Evolutionary conservation across 2,888 invertebrate genomes (phyloP), one percentile per base, ranked within the genome.

Genomic region (Stegophylla sp.): DNA sequence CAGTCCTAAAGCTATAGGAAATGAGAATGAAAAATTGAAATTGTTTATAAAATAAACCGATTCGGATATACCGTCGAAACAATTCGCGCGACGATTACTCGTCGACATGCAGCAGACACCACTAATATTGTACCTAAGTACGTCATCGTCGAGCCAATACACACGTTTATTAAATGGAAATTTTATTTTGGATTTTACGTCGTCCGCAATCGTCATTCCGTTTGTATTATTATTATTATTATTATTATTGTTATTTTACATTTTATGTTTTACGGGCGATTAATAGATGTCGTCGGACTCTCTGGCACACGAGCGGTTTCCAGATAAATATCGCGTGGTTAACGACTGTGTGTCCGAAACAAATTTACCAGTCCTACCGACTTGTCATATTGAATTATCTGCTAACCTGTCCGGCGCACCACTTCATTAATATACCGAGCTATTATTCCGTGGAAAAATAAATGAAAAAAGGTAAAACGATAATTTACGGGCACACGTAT

Each of bases 331-430:
- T 79, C 79, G 69, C 67, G 48, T 59, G 48, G 79, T 79, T 79
- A 79, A 79, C 61, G 69, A 77, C 67, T 77, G 43, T 67, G 67
- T 67, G 76, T 77, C 76, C 59, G 76, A 79, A 79, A 69, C 69
- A 79, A 79, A 69, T 79, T 79, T 79, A 79, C 79, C 79, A 71
- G 79, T 79, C 79, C 67, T 79, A 79, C 79, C 61, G 79, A 79
- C 79, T 79, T 79, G 79, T 79, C 79, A 61, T 61, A 69, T 79
- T 69, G 79, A 79, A 79, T 79, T 79, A 79, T 69, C 79, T 48
- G 79, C 79, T 79, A 79, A 79, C 79, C 69, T 23, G 79, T 69
- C 59, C 77, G 69, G 23, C 23, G 79, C 69, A 79, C 69, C 69
- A 79, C 79, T 79, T 79, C 79, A 69, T 79, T 79, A 79, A 69